Evolutionary conservation across 2,888 invertebrate species (phyloP).

Genomic region (Strigamia transsilvanica): DNA sequence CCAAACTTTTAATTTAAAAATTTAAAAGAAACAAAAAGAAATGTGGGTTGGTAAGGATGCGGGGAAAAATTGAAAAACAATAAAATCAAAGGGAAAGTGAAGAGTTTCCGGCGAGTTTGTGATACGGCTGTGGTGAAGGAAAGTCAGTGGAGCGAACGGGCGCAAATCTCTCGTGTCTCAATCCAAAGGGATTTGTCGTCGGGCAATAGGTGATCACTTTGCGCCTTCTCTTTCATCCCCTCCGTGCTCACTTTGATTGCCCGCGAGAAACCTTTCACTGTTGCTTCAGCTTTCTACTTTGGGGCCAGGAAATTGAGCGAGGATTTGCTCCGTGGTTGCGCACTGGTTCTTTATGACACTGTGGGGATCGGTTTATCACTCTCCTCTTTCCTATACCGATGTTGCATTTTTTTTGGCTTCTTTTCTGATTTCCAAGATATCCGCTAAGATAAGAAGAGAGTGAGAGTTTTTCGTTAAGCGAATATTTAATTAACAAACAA

Average conservation of each 20-base stretch:
- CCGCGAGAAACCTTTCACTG: slow-evolving; percentile 49
- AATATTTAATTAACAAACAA: no score
- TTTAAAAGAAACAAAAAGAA: background rate
- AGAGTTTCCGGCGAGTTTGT: background rate
- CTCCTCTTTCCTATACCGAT: background rate
- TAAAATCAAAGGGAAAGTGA: background rate
- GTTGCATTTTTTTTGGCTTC: background rate
- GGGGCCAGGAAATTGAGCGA: slow-evolving; percentile 47
- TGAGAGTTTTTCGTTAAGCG: no score
- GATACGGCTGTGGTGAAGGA: background rate
- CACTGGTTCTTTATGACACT: slow-evolving; percentile 48
- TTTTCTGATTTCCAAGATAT: background rate
- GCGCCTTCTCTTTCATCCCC: slow-evolving; percentile 36
- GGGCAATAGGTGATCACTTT: slow-evolving; percentile 49
- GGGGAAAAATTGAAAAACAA: background rate
- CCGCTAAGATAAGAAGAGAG: no score
- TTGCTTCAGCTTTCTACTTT: slow-evolving; percentile 46
- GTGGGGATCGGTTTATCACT: slow-evolving; percentile 49
- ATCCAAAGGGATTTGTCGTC: slow-evolving; percentile 45
- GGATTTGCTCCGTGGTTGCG: slow-evolving; percentile 48
- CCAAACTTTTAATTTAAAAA: background rate
- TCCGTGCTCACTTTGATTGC: slow-evolving; percentile 47
- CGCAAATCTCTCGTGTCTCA: slow-evolving; percentile 48
- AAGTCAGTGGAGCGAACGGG: slow-evolving; percentile 39
- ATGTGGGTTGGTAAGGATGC: no score